Evolutionary conservation across 2,888 invertebrate genomes (phyloP).

Genomic region (Lithophane leautieri): DNA sequence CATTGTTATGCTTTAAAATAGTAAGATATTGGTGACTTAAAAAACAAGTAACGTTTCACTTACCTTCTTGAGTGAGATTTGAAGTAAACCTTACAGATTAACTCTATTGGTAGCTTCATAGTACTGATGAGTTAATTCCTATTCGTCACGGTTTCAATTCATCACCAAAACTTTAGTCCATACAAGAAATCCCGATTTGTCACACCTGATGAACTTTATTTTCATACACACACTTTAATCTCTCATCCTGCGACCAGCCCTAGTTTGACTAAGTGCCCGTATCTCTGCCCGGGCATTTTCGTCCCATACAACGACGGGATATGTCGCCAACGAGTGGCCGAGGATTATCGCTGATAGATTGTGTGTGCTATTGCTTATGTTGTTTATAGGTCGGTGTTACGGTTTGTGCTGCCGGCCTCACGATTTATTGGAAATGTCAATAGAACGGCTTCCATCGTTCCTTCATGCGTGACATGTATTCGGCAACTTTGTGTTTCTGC

Average conservation of each 20-base stretch:
- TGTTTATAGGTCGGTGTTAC: conserved; percentile 15
- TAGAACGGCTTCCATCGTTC: neutral
- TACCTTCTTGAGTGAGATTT: neutral
- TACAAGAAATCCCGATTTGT: neutral
- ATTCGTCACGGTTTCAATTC: neutral
- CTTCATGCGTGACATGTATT: neutral
- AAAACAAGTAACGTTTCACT: neutral
- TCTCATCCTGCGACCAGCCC: conserved; percentile 9
- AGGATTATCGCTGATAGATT: conserved; percentile 52
- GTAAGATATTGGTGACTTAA: neutral
- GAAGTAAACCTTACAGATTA: neutral
- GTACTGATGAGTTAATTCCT: neutral
- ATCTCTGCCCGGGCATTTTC: conserved; percentile 16
- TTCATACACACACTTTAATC: neutral
- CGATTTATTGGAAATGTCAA: neutral
- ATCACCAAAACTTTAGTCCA: neutral
- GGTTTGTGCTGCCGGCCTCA: neutral
- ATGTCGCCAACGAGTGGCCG: conserved; percentile 13
- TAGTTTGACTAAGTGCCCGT: conserved; percentile 10
- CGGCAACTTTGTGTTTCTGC: neutral
- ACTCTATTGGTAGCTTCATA: neutral
- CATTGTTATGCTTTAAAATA: neutral
- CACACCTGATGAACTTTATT: neutral
- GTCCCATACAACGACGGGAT: conserved; percentile 16
- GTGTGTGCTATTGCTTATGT: conserved; percentile 21